These are phyloP conservation scores for Motacilla alba DNA, from an alignment of 2,113 vertebrate genomes.

Conservation along the genomic window DNA sequence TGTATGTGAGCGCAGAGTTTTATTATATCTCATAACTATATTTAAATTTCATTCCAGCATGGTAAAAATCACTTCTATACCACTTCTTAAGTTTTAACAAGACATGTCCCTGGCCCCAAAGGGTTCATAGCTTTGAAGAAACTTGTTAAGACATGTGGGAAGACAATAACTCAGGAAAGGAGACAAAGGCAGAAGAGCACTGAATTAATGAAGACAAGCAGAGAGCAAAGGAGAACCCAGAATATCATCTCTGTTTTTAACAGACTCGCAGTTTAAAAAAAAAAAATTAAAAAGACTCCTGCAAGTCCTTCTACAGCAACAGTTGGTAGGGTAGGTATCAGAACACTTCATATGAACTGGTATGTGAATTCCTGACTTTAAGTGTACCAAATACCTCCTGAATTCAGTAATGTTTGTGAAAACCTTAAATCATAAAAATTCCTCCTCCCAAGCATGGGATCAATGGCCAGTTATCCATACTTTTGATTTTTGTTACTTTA, in stretches of 20 bases:
- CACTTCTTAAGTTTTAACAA: conserved; percentile 14
- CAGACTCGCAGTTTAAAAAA: neutral
- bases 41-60: neutral
- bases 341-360: neutral
- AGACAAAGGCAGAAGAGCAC: neutral
- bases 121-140: conserved; percentile 3
- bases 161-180: neutral
- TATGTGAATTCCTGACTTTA: neutral
- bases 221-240: neutral
- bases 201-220: neutral
- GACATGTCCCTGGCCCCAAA: neutral
- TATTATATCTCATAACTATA: neutral
- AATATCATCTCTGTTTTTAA: neutral
- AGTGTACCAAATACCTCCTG: neutral
- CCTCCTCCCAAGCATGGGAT: neutral
- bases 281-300: neutral
- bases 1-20: neutral
- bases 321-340: neutral
- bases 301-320: neutral
- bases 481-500: neutral
- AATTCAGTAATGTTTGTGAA: neutral
- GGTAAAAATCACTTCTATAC: conserved; percentile 1
- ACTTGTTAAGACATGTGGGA: conserved; percentile 3
- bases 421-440: neutral
- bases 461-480: neutral